Base-by-base conservation (phyloP, 2,797 vertebrate genomes). In the Enteromius paludinosus region DNA sequence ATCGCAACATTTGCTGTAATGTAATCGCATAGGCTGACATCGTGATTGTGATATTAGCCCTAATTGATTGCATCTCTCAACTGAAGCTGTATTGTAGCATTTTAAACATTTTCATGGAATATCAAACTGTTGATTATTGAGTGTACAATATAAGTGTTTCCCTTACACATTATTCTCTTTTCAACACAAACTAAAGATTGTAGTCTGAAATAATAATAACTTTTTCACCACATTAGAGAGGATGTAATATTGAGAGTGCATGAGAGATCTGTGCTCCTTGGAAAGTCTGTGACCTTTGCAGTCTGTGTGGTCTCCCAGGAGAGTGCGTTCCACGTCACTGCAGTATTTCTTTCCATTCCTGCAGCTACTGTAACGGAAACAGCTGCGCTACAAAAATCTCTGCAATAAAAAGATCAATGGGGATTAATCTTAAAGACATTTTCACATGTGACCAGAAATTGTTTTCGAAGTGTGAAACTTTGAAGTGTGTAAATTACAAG, bases 301-400 rank as follows among this genome's bases (percentile, higher is more conserved):
- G 74, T 66, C 78, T 78, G 45, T 74, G 2, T 5, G 8, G 14
- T 68, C 38, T 33, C 84, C 89, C 90, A 82, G 56, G 87, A 82
- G 80, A 89, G 80, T 33, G 80, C 71, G 2, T 4, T 85, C 77
- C 30, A 90, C 91, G 88, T 93, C 92, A 93, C 65, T 93, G 93
- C 45, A 92, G 91, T 93, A 91, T 87, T 69, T 88, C 81, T 45
- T 59, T 65, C 78, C 43, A 15, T 78, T 70, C 25, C 38, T 69
- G 54, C 45, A 81, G 47, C 35, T 52, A 65, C 49, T 83, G 73
- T 69, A 49, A 28, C 38, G 73, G 81, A 83, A 83, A 70, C 1
- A 28, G 38, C 64, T 47, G 73, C 17, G 49, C 30, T 66, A 65
- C 62, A 77, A 77, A 69, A 56, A 77, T 35, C 3, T 62, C 4